Percentiles rank a stretch among this genome's conserved stretches.
Conservation (phyloP, 2,888 invertebrate species). For the Heliconius cydno region DNA sequence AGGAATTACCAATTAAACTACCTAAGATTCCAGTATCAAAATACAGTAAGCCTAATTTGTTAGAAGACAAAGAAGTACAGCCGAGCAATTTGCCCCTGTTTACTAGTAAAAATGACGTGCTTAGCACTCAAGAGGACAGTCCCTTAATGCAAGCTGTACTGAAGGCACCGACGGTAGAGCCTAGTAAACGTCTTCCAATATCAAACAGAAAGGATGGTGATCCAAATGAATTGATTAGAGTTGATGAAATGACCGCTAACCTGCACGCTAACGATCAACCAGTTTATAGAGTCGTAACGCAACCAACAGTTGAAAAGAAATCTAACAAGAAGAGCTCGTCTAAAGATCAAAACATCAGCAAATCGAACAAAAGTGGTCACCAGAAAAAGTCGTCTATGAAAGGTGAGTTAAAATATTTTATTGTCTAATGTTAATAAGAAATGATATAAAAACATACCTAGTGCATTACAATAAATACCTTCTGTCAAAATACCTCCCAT, state of each 20-base stretch:
- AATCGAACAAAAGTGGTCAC: constrained; percentile 71
- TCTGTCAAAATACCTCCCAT: no score
- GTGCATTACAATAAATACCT: no score
- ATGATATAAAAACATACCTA: not conserved
- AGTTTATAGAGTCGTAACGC: constrained; percentile 77
- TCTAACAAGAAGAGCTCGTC: constrained; percentile 67
- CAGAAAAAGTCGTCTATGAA: constrained; percentile 78
- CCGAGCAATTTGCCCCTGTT: constrained; percentile 70
- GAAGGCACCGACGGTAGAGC: constrained; percentile 71
- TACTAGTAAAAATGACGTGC: constrained; percentile 70
- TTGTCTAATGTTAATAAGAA: not conserved
- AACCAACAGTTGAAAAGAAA: constrained; percentile 74
- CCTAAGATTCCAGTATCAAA: constrained; percentile 56
- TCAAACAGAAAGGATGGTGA: constrained; percentile 73
- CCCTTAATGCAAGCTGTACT: constrained; percentile 74
- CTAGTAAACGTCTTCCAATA: constrained; percentile 64
- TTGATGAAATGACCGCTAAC: constrained; percentile 76
- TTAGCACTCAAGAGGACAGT: constrained; percentile 73
- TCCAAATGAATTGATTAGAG: constrained; percentile 70
- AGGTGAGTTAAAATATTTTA: constrained; percentile 57
- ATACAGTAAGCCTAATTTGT: constrained; percentile 57
- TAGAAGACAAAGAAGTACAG: constrained; percentile 57
- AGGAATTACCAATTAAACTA: constrained; percentile 50
- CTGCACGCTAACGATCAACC: constrained; percentile 79
- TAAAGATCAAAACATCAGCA: constrained; percentile 65